Percentiles rank a stretch among this genome's conserved stretches.
These are phyloP conservation scores for Vultur gryphus DNA, from an alignment of 2,797 vertebrate genomes.

Conservation along the genomic window DNA sequence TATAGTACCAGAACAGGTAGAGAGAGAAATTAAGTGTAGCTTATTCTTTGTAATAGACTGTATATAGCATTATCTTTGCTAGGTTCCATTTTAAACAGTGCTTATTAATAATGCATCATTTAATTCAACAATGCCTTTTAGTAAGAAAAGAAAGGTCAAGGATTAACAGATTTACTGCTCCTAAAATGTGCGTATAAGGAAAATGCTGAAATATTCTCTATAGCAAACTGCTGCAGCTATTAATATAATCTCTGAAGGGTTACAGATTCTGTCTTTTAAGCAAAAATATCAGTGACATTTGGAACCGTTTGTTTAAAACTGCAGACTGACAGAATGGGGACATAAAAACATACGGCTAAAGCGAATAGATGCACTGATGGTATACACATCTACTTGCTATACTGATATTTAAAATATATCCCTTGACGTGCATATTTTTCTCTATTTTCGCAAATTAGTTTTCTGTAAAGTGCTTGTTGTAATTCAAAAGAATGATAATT, in stretches of 20 bases:
- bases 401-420: slow-evolving; percentile 17
- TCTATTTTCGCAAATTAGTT: background rate
- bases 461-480: background rate
- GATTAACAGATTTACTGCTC: slow-evolving; percentile 1
- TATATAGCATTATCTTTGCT: background rate
- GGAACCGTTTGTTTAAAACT: slow-evolving; percentile 57
- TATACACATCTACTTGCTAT: background rate
- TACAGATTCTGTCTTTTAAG: slow-evolving; percentile 45
- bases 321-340: slow-evolving; percentile 68
- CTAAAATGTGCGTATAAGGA: background rate
- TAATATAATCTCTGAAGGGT: slow-evolving; percentile 51
- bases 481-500: background rate
- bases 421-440: background rate
- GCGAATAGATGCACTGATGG: slow-evolving; percentile 1
- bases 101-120: slow-evolving; percentile 28
- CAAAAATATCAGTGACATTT: slow-evolving; percentile 61
- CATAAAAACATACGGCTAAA: slow-evolving; percentile 38
- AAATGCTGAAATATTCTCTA: background rate
- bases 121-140: slow-evolving; percentile 12
- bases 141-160: background rate
- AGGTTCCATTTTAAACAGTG: background rate
- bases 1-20: background rate
- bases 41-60: background rate
- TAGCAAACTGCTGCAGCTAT: slow-evolving; percentile 24
- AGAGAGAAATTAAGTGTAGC: background rate